Conservation (phyloP, 2,797 vertebrate species). For the Epinephelus coioides region DNA sequence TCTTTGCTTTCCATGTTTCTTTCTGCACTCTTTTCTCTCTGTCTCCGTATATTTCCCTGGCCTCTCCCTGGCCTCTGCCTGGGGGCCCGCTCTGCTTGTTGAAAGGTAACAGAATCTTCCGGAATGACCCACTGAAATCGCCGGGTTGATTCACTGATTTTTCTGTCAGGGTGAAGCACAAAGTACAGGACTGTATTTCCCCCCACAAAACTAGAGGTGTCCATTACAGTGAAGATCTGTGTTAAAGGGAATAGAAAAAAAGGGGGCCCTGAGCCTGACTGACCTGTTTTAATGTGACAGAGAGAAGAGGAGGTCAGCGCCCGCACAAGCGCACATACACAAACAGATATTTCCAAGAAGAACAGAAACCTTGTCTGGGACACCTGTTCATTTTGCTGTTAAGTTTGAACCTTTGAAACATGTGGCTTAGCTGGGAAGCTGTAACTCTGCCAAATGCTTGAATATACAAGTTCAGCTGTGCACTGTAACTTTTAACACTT, state of each 20-base stretch:
- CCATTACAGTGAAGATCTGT: slow-evolving; percentile 74
- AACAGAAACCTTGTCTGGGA: slow-evolving; percentile 71
- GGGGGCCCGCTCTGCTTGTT: slow-evolving; percentile 77
- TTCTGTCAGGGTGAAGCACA: slow-evolving; percentile 75
- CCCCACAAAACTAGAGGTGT: slow-evolving; percentile 71
- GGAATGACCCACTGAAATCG: slow-evolving; percentile 83
- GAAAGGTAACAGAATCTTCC: slow-evolving; percentile 85
- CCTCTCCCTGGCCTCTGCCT: slow-evolving; percentile 77
- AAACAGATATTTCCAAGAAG: slow-evolving; percentile 71
- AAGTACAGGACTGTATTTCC: slow-evolving; percentile 69
- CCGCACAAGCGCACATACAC: slow-evolving; percentile 36
- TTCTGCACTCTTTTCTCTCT: slow-evolving; percentile 40
- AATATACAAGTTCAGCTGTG: slow-evolving; percentile 84
- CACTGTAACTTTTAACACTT: slow-evolving; percentile 82
- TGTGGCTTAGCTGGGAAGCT: slow-evolving; percentile 79
- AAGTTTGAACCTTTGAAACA: slow-evolving; percentile 81
- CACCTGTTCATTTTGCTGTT: slow-evolving; percentile 85
- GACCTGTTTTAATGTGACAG: slow-evolving; percentile 73
- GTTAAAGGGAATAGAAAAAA: slow-evolving; percentile 49
- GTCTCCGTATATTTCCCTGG: slow-evolving; percentile 55
- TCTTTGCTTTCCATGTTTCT: slow-evolving; percentile 33
- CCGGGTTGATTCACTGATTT: slow-evolving; percentile 79
- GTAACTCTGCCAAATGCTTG: slow-evolving; percentile 77
- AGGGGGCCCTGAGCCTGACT: slow-evolving; percentile 42
- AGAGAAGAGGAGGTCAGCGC: slow-evolving; percentile 64